A percentile compares a stretch with the other conserved stretches of the same genome.
phyloP scores from a whole-genome alignment of 1,140 invertebrate species.

The Pogonomyrmex californicus region DNA sequence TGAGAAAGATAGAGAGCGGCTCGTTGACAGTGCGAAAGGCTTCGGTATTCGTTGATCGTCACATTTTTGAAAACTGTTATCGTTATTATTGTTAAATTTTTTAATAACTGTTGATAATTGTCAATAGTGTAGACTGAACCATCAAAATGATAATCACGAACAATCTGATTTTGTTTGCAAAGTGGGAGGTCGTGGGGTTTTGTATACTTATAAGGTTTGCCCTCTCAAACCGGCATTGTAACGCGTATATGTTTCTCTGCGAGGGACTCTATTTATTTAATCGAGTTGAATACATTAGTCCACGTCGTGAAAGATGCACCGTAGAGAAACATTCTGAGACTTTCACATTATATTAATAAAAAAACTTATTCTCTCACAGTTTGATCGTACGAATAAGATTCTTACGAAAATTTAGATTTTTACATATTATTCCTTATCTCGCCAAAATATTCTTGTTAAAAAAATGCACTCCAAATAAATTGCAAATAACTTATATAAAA shows the following conservation, averaged over 20 bases:
- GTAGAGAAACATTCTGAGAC: slow-evolving; percentile 58
- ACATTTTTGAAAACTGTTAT: not conserved
- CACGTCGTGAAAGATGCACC: slow-evolving; percentile 70
- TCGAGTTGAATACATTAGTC: slow-evolving; percentile 81
- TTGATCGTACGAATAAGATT: not conserved
- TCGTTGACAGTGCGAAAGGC: not conserved
- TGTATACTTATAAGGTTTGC: slow-evolving; percentile 42
- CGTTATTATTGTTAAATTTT: not conserved
- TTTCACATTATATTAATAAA: not conserved
- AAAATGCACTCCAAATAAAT: too few species aligned
- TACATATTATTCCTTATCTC: not conserved
- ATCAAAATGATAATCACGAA: slow-evolving; percentile 16
- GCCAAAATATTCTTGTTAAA: not conserved
- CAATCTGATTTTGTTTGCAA: slow-evolving; percentile 25
- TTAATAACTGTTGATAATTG: slow-evolving; percentile 16
- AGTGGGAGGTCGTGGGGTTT: slow-evolving; percentile 45
- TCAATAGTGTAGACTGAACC: not conserved
- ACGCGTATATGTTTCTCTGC: slow-evolving; percentile 69
- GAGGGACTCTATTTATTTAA: slow-evolving; percentile 78
- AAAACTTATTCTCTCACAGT: not conserved
- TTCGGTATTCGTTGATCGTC: not conserved
- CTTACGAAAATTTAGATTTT: not conserved
- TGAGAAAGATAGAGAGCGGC: not conserved
- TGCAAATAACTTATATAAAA: slow-evolving; percentile 10
- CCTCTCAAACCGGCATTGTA: slow-evolving; percentile 51